Evolutionary conservation across 2,888 invertebrate species (phyloP).

Genomic region (Cephus spinipes): DNA sequence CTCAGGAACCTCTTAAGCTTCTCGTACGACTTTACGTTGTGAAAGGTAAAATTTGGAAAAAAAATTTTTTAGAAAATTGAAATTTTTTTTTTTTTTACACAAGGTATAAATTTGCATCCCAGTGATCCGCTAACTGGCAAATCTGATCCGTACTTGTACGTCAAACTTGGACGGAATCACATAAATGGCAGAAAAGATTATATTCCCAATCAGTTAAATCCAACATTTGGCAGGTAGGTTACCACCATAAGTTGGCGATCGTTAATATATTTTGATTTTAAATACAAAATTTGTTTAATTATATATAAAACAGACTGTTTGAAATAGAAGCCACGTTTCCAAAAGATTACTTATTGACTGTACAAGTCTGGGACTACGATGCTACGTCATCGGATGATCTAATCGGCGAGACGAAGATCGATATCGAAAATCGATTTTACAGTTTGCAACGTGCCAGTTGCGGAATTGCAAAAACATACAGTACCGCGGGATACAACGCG

Average conservation of each 20-base stretch:
- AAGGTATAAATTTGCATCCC: constrained; percentile 78
- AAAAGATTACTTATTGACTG: constrained; percentile 78
- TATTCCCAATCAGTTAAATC: constrained; percentile 80
- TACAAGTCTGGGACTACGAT: constrained; percentile 84
- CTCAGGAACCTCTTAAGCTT: constrained; percentile 73
- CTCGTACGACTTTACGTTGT: constrained; percentile 81
- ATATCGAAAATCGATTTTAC: constrained; percentile 89
- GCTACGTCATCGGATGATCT: constrained; percentile 77
- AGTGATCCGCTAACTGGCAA: constrained; percentile 76
- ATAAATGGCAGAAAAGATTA: constrained; percentile 78
- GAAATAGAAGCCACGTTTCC: constrained; percentile 81
- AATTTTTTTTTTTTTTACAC: constrained; percentile 59
- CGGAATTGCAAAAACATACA: constrained; percentile 80
- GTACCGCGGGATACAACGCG: constrained; percentile 74
- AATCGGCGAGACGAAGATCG: constrained; percentile 87
- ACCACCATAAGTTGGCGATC: neutral
- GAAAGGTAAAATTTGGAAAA: constrained; percentile 45
- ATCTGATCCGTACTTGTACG: constrained; percentile 82
- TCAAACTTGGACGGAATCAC: constrained; percentile 76
- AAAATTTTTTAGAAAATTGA: neutral
- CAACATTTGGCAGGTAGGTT: constrained; percentile 82
- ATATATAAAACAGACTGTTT: constrained; percentile 70
- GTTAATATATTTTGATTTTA: neutral
- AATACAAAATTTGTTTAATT: neutral
- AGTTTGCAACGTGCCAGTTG: constrained; percentile 83